Conservation (phyloP, 2,113 vertebrate species). For the Alexandromys fortis region DNA sequence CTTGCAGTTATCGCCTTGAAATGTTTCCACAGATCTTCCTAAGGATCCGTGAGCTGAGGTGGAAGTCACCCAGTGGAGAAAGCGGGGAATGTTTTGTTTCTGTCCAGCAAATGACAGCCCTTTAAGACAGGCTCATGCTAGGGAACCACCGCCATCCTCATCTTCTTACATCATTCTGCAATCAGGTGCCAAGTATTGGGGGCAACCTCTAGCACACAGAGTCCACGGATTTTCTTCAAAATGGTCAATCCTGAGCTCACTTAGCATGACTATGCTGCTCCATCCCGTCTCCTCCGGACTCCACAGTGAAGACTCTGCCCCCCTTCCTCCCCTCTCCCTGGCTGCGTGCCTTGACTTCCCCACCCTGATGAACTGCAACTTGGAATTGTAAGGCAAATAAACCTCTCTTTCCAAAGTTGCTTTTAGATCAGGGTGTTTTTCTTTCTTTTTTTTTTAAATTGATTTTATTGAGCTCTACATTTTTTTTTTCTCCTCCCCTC, state of each 20-base stretch:
- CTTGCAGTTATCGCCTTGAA: neutral
- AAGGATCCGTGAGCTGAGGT: neutral
- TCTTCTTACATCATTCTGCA: neutral
- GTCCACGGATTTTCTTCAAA: neutral
- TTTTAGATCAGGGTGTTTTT: neutral
- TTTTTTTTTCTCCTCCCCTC: too few species aligned
- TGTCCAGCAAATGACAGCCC: neutral
- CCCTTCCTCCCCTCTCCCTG: neutral
- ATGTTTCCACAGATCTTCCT: neutral
- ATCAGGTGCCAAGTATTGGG: neutral
- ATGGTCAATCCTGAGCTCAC: neutral
- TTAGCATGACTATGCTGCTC: neutral
- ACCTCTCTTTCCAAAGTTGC: neutral
- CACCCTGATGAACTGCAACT: neutral
- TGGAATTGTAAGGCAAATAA: neutral
- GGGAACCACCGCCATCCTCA: too few species aligned
- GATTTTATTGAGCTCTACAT: too few species aligned
- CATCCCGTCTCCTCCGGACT: neutral
- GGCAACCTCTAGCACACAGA: too few species aligned
- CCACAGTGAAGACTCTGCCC: neutral
- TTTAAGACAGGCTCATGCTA: neutral
- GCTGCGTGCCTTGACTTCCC: neutral
- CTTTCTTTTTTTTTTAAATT: too few species aligned
- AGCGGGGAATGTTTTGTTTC: neutral
- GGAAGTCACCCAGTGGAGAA: slow-evolving; percentile 26